phyloP scores from a whole-genome alignment of 2,888 invertebrate genomes.

The Urechis unicinctus region DNA sequence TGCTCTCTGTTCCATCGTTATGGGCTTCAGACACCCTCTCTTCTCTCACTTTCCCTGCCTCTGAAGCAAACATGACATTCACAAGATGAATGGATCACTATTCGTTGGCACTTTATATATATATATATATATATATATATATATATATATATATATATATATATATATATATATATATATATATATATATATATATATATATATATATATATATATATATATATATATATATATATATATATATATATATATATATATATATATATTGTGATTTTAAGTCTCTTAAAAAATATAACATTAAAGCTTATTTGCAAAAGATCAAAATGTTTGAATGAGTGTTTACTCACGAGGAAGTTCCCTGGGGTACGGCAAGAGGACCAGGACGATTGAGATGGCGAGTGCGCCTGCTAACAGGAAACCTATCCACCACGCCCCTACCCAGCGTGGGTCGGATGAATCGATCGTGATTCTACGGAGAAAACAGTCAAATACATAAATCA shows the following conservation, averaged over 20 bases:
- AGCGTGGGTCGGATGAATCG: constrained; percentile 60
- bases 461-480: constrained; percentile 52
- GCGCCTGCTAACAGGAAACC: constrained; percentile 66
- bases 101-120: too few relatives aligned
- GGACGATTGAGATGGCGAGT: constrained; percentile 58
- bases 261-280: background rate
- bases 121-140: too few relatives aligned
- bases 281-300: background rate
- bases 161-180: too few relatives aligned
- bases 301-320: too few relatives aligned
- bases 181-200: too few relatives aligned
- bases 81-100: too few relatives aligned
- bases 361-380: constrained; percentile 64
- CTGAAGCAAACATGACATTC: too few relatives aligned
- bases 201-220: too few relatives aligned
- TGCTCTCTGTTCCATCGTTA: constrained; percentile 17
- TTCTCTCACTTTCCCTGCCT: constrained; percentile 24
- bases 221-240: too few relatives aligned
- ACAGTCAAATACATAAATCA: background rate
- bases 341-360: constrained; percentile 58
- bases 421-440: constrained; percentile 76
- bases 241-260: background rate
- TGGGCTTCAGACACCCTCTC: constrained; percentile 30
- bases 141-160: too few relatives aligned
- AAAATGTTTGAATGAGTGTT: background rate